Evolutionary conservation across 2,113 vertebrate species (phyloP).

Genomic region (Corythornis cristatus): DNA sequence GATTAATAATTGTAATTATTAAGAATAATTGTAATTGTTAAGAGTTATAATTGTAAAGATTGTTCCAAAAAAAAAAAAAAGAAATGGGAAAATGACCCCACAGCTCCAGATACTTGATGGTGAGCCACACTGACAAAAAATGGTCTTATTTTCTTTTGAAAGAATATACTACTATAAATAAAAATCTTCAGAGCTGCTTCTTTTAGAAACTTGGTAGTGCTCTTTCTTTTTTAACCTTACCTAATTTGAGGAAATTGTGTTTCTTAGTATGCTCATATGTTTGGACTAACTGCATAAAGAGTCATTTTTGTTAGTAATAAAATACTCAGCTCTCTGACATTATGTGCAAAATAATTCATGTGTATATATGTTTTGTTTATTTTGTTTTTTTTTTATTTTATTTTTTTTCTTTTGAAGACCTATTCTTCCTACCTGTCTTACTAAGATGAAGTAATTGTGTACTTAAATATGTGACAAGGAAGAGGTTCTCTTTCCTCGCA

Average conservation of each 20-base stretch:
- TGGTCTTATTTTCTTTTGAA: not conserved
- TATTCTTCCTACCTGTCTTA: not conserved
- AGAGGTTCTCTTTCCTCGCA: not conserved
- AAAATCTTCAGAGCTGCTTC: not conserved
- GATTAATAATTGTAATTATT: too few species aligned
- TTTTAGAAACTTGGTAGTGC: not conserved
- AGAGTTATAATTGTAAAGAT: too few species aligned
- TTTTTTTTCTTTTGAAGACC: not conserved
- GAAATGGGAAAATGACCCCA: not conserved
- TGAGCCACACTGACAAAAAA: not conserved
- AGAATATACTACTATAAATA: not conserved
- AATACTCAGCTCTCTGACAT: not conserved
- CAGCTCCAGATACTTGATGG: not conserved
- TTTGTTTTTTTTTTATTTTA: too few species aligned
- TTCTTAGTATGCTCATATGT: not conserved
- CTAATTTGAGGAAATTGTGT: not conserved
- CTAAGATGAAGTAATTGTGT: not conserved
- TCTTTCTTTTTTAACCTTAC: not conserved
- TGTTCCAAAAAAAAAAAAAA: not conserved
- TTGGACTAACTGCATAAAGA: not conserved
- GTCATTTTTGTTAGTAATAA: not conserved
- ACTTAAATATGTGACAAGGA: not conserved
- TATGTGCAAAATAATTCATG: fast-evolving
- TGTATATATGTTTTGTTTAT: not conserved
- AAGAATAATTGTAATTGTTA: too few species aligned